Evolutionary conservation across 2,888 invertebrate species (phyloP).

Genomic region (Amiota mariae): DNA sequence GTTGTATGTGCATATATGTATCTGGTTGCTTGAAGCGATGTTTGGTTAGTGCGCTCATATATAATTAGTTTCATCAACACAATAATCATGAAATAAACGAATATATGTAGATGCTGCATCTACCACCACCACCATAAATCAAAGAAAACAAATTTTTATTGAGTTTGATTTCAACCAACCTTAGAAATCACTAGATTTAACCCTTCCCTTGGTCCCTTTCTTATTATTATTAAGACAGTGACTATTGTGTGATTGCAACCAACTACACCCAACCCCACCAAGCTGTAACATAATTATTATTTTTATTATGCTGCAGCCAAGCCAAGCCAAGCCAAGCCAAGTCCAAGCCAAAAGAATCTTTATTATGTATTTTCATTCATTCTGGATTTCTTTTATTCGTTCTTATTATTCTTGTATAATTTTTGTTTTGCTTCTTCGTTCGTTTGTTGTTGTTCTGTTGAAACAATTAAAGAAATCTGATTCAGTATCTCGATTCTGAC

Average conservation of each 20-base stretch:
- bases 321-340: slow-evolving; percentile 7
- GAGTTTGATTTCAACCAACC: background rate
- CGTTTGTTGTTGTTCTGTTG: slow-evolving; percentile 3
- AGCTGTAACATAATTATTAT: slow-evolving; percentile 45
- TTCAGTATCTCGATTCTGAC: background rate
- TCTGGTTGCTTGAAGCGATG: no score
- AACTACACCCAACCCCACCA: slow-evolving; percentile 25
- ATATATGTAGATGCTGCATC: slow-evolving; percentile 33
- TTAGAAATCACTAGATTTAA: slow-evolving; percentile 26
- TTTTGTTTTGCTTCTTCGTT: slow-evolving; percentile 4
- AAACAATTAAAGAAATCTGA: slow-evolving; percentile 32
- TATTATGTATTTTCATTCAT: slow-evolving; percentile 12
- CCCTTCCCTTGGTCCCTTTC: slow-evolving; percentile 17
- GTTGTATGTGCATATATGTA: no score
- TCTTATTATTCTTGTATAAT: background rate
- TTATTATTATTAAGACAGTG: no score
- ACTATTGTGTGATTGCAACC: slow-evolving; percentile 29
- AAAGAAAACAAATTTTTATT: background rate
- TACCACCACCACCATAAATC: background rate
- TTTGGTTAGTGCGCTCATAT: slow-evolving; percentile 43
- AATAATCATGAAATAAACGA: slow-evolving; percentile 64
- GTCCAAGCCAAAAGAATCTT: slow-evolving; percentile 19
- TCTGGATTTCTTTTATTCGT: background rate
- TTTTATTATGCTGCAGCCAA: slow-evolving; percentile 31
- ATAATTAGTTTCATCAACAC: slow-evolving; percentile 65